A percentile compares a stretch with the other conserved stretches of the same genome.
phyloP scores from a whole-genome alignment of 2,888 invertebrate species.

The Embidobia sp. region DNA sequence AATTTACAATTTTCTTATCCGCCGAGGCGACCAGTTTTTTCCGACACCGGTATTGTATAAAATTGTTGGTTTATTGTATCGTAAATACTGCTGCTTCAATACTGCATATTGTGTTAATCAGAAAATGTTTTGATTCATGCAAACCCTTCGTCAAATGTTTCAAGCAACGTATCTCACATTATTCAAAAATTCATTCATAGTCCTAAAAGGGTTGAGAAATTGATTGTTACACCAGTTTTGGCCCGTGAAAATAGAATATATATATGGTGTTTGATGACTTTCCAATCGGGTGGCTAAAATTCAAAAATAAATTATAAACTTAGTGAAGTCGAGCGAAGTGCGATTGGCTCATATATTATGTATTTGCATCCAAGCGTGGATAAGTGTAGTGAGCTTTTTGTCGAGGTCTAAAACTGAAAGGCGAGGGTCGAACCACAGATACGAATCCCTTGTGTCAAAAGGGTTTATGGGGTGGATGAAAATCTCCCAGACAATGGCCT shows the following conservation, averaged over 20 bases:
- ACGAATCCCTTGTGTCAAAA: slow-evolving; percentile 70
- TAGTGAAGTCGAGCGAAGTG: slow-evolving; percentile 50
- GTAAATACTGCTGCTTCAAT: too few relatives aligned
- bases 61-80: too few relatives aligned
- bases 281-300: slow-evolving; percentile 56
- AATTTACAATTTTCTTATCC: too few relatives aligned
- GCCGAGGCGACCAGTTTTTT: too few relatives aligned
- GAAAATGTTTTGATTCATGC: background rate
- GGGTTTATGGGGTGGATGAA: slow-evolving; percentile 76
- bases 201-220: slow-evolving; percentile 36
- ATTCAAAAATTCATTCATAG: slow-evolving; percentile 32
- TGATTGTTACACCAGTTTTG: slow-evolving; percentile 38
- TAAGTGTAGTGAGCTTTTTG: slow-evolving; percentile 66
- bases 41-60: too few relatives aligned
- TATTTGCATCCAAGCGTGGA: slow-evolving; percentile 60
- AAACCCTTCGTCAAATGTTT: slow-evolving; percentile 9
- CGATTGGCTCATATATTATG: slow-evolving; percentile 65
- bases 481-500: slow-evolving; percentile 76
- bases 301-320: slow-evolving; percentile 65
- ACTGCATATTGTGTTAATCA: too few relatives aligned
- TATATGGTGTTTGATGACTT: slow-evolving; percentile 46
- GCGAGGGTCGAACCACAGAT: slow-evolving; percentile 67
- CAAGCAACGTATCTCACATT: slow-evolving; percentile 3
- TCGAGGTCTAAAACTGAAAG: slow-evolving; percentile 58
- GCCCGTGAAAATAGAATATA: slow-evolving; percentile 24